These are phyloP conservation scores for Thunnus maccoyii DNA, from an alignment of 2,113 vertebrate genomes.

Conservation along the genomic window DNA sequence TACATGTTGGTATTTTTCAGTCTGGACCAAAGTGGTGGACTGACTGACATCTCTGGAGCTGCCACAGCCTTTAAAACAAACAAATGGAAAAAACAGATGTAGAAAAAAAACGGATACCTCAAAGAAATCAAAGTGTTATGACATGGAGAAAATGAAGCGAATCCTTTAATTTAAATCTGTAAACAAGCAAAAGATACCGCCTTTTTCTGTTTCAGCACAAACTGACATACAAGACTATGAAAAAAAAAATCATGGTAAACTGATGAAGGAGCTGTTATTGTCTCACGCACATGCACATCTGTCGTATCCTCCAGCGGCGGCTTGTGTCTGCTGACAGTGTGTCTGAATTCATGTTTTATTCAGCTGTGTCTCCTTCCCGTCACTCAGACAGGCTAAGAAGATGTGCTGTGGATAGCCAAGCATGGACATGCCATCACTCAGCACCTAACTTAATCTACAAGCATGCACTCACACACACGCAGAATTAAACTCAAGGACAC, in stretches of 20 bases:
- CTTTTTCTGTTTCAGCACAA: neutral
- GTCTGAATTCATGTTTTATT: slow-evolving; percentile 80
- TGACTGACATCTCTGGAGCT: neutral
- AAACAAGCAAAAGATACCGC: neutral
- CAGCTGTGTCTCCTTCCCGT: slow-evolving; percentile 60
- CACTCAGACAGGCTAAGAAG: slow-evolving; percentile 57
- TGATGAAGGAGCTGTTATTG: slow-evolving; percentile 38
- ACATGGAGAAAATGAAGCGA: too few species aligned
- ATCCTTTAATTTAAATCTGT: neutral
- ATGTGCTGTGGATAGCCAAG: slow-evolving; percentile 59
- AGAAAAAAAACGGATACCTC: too few species aligned
- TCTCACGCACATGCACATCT: slow-evolving; percentile 41
- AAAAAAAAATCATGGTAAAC: slow-evolving; percentile 20
- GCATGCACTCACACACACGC: slow-evolving; percentile 13
- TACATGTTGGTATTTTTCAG: too few species aligned
- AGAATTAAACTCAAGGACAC: slow-evolving; percentile 52
- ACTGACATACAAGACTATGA: neutral
- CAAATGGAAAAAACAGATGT: too few species aligned
- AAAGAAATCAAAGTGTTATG: neutral
- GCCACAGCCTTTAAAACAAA: too few species aligned
- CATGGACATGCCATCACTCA: slow-evolving; percentile 60
- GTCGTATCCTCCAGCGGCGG: slow-evolving; percentile 41
- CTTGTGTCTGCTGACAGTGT: slow-evolving; percentile 64
- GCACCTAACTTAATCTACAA: slow-evolving; percentile 57
- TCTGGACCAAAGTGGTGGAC: too few species aligned